These are phyloP conservation scores for Garrulus glandarius DNA, from an alignment of 2,797 vertebrate species.

Conservation along the genomic window DNA sequence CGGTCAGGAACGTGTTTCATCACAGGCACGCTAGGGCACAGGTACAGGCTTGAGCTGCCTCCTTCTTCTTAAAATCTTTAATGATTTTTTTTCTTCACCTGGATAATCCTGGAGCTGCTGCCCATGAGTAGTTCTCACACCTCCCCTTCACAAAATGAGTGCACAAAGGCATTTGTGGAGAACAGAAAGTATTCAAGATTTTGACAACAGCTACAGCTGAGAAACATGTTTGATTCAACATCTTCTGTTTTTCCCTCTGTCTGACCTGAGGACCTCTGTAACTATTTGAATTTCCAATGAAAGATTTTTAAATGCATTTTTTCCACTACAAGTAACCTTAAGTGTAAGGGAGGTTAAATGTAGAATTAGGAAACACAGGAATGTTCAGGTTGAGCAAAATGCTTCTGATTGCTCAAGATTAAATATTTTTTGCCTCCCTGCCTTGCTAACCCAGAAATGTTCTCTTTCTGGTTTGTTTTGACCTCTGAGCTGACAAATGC, in stretches of 20 bases:
- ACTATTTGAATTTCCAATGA: background rate
- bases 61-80: background rate
- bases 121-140: background rate
- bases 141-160: background rate
- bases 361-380: background rate
- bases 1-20: background rate
- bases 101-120: background rate
- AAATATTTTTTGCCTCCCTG: background rate
- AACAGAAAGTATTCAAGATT: background rate
- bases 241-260: background rate
- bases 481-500: background rate
- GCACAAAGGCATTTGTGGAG: background rate
- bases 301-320: background rate
- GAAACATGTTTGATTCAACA: background rate
- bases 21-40: background rate
- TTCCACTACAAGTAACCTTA: background rate
- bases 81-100: background rate
- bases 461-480: background rate
- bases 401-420: constrained; percentile 29
- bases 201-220: background rate
- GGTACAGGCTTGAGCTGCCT: background rate
- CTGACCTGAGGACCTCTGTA: background rate
- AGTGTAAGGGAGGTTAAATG: background rate
- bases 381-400: background rate
- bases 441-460: background rate